Evolutionary conservation across 1,140 invertebrate genomes (phyloP).

Genomic region (Calliphora vicina): DNA sequence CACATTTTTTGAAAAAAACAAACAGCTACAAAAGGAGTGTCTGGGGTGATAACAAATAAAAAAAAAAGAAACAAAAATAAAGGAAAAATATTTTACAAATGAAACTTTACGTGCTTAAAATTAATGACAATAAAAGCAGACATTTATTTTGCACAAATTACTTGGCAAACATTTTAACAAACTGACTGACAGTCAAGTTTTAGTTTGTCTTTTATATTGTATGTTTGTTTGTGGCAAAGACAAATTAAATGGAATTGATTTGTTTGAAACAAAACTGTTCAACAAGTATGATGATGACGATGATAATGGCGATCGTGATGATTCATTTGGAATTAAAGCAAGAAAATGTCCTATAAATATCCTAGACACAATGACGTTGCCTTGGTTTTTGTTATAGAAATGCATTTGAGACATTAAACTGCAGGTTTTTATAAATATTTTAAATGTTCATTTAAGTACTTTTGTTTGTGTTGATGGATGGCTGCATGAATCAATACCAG

Average conservation of each 20-base stretch:
- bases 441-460: no score
- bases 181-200: no score
- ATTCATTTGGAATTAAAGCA: neutral
- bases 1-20: no score
- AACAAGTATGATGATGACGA: no score
- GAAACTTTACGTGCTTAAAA: neutral
- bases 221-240: neutral
- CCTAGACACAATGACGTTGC: neutral
- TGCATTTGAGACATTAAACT: neutral
- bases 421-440: neutral
- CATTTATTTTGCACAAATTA: neutral
- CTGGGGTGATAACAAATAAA: no score
- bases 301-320: neutral
- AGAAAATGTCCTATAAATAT: neutral
- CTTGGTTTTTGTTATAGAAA: neutral
- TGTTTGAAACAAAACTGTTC: neutral
- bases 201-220: no score
- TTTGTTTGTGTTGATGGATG: neutral
- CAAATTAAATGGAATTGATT: neutral
- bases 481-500: neutral
- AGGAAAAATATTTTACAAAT: neutral
- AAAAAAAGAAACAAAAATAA: neutral
- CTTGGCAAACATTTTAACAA: neutral
- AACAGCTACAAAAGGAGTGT: no score
- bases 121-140: neutral